Evolutionary conservation across 1,140 invertebrate genomes (phyloP), one percentile per base, ranked within the genome.

Genomic region (Leptinotarsa lineolata): DNA sequence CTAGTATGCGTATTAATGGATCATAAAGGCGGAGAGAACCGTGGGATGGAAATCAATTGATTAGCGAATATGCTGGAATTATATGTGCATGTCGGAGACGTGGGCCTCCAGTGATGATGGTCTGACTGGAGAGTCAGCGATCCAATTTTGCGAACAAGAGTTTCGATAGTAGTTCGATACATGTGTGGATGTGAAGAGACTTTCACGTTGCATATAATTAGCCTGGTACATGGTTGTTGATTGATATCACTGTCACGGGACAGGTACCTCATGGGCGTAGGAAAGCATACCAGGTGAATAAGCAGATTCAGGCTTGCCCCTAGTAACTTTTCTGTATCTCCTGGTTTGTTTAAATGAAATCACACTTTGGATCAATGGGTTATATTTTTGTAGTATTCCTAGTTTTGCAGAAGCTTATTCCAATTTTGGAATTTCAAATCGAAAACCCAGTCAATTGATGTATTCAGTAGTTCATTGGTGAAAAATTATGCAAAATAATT

Each of bases 1-100:
- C 48, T 54, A 54, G 48, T 54, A 54, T 54, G 48, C 48, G 48
- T 54, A 54, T 54, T 54, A 54, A 54, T 54, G 48, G 48, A 54
- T 54, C 15, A 54, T 54, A 54, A 54, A 54, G 48, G 48, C 48
- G 4, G 16, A 54, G 48, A 15, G 48, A 13, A n/a, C 16, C n/a
- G n/a, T 54, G 48, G 48, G 16, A 54, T 18, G 48, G 48, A 18
- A 54, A 54, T 54, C 48, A 54, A 54, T 54, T 54, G 48, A 54
- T 54, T 54, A 54, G 48, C 6, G 48, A 4, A 13, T 16, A 16
- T 18, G n/a, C 16, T 13, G 48, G 48, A 54, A 54, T 16, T 54
- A 54, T 54, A 39, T 54, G n/a, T 54, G n/a, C 16, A 12, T 54
- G n/a, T 18, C 48, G 48, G 48, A 39, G 30, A 39, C 30, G 11